A percentile compares a stretch with the other conserved stretches of the same genome.
Evolutionary conservation across 2,113 vertebrate species (phyloP).

Genomic region (Crotalus viridis): DNA sequence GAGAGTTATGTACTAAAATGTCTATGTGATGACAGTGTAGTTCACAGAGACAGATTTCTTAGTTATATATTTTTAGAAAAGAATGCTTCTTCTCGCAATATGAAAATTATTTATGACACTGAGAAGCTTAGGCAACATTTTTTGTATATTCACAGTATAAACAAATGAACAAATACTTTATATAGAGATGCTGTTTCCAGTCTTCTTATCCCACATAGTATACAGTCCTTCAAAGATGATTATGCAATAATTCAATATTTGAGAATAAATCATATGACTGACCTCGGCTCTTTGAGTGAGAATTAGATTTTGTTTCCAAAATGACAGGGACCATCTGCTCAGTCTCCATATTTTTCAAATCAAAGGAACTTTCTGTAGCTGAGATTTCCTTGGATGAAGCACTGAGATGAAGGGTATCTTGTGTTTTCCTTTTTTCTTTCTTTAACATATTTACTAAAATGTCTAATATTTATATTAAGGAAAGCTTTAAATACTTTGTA

Average conservation of each 20-base stretch:
- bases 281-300: slow-evolving; percentile 65
- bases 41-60: neutral
- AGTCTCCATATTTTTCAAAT: slow-evolving; percentile 20
- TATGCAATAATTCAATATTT: neutral
- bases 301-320: slow-evolving; percentile 1
- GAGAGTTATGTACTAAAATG: neutral
- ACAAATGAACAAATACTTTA: neutral
- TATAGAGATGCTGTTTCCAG: neutral
- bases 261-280: slow-evolving; percentile 30
- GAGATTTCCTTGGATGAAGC: slow-evolving; percentile 6
- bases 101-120: neutral
- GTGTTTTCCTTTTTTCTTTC: slow-evolving; percentile 82
- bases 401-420: slow-evolving; percentile 65
- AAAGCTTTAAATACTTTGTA: slow-evolving; percentile 14
- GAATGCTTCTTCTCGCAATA: neutral
- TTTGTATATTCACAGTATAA: neutral
- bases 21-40: neutral
- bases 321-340: neutral
- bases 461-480: slow-evolving; percentile 75
- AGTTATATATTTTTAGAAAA: neutral
- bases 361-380: slow-evolving; percentile 29
- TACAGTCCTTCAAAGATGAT: neutral
- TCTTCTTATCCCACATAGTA: neutral
- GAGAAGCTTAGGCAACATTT: neutral
- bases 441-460: slow-evolving; percentile 88